phyloP scores from a whole-genome alignment of 2,113 vertebrate species.

The Seriola aureovittata region DNA sequence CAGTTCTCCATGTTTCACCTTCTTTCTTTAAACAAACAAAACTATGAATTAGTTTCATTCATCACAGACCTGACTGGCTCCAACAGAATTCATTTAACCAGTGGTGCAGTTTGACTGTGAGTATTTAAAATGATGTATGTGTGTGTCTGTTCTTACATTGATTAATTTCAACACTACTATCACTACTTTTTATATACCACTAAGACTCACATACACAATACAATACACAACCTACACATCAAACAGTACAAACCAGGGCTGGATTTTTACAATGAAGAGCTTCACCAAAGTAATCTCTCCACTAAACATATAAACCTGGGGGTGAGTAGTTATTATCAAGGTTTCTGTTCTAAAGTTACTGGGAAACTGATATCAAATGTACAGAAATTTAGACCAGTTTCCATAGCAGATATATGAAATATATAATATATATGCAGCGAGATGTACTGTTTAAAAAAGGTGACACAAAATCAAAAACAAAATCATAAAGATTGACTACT shows the following conservation, averaged over 20 bases:
- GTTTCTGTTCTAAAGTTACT: background rate
- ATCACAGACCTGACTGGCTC: background rate
- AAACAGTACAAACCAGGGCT: background rate
- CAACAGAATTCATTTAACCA: background rate
- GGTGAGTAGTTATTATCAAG: background rate
- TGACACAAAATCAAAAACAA: background rate
- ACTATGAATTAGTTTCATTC: background rate
- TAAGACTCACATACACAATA: background rate
- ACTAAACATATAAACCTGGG: background rate
- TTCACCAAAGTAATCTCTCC: background rate
- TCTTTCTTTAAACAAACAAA: background rate
- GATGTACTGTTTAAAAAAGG: background rate
- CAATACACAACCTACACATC: background rate
- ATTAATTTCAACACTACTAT: background rate
- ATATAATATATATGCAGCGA: background rate
- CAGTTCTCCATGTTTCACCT: conserved; percentile 5
- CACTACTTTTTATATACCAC: background rate
- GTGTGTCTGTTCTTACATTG: background rate
- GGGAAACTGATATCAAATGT: background rate
- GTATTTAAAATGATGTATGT: background rate
- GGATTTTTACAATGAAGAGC: background rate
- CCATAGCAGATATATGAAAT: background rate
- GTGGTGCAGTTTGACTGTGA: background rate
- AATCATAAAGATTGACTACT: background rate
- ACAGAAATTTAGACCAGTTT: background rate